Evolutionary conservation across 2,113 vertebrate genomes (phyloP).

Genomic region (Microcebus murinus): DNA sequence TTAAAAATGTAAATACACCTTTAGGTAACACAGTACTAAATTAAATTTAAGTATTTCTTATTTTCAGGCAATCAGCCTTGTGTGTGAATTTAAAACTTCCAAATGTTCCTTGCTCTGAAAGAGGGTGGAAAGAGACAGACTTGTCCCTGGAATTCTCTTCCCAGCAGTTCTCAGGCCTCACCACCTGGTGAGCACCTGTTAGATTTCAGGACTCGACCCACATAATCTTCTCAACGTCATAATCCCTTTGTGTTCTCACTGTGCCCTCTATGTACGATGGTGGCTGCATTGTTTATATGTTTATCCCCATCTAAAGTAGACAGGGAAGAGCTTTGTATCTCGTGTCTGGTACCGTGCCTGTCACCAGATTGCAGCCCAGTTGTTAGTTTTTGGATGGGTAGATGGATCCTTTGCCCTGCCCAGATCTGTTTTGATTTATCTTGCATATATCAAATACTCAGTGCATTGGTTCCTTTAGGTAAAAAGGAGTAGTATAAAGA

Average conservation of each 20-base stretch:
- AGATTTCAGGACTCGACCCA: background rate
- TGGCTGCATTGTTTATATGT: background rate
- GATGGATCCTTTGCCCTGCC: background rate
- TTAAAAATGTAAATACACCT: constrained; percentile 4
- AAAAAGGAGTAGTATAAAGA: background rate
- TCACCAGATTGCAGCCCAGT: background rate
- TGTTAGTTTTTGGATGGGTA: background rate
- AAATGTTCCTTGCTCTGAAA: background rate
- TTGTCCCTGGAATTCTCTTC: background rate
- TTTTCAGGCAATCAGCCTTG: background rate
- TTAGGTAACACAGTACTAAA: background rate
- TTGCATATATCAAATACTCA: background rate
- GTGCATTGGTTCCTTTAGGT: background rate
- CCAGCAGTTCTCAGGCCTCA: background rate
- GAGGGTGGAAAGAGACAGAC: background rate
- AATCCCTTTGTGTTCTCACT: background rate
- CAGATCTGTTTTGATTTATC: background rate
- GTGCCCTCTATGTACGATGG: background rate
- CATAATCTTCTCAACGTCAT: background rate
- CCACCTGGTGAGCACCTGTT: background rate
- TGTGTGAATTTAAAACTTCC: background rate
- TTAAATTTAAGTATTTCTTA: background rate
- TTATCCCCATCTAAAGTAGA: background rate
- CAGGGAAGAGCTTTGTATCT: background rate
- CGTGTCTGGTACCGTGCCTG: no score